These are phyloP conservation scores for Steinernema carpocapsae DNA, from an alignment of 2,888 invertebrate species.

Conservation along the genomic window DNA sequence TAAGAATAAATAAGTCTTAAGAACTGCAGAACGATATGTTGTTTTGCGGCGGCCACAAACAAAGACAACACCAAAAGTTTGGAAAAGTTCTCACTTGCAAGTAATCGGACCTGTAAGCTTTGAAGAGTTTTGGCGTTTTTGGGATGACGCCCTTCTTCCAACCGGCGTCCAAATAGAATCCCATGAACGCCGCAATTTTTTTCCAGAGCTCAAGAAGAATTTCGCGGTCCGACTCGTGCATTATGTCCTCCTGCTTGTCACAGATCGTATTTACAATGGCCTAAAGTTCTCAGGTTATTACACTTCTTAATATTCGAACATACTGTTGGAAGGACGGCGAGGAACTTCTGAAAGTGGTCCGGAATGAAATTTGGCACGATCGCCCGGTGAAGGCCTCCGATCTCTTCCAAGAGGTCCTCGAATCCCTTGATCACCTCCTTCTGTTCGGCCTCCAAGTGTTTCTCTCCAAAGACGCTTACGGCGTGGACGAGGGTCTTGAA, in stretches of 20 bases:
- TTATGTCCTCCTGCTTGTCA: slow-evolving; percentile 26
- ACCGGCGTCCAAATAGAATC: slow-evolving; percentile 15
- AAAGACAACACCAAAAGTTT: neutral
- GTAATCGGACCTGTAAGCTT: slow-evolving; percentile 32
- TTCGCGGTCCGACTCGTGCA: slow-evolving; percentile 27
- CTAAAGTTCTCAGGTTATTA: neutral
- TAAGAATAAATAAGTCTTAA: neutral
- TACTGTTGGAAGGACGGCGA: slow-evolving; percentile 16
- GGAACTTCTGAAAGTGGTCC: slow-evolving; percentile 29
- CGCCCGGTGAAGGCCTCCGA: slow-evolving; percentile 31
- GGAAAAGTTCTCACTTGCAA: slow-evolving; percentile 17
- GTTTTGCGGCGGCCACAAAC: neutral
- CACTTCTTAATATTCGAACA: no score
- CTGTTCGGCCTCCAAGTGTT: neutral
- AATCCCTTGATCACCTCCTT: slow-evolving; percentile 11
- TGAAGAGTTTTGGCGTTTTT: slow-evolving; percentile 31
- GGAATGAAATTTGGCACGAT: slow-evolving; percentile 29
- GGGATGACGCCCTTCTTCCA: slow-evolving; percentile 30
- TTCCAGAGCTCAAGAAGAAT: slow-evolving; percentile 21
- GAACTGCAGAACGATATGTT: neutral
- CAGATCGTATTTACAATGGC: slow-evolving; percentile 20
- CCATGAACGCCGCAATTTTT: slow-evolving; percentile 26
- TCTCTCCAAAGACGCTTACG: slow-evolving; percentile 26
- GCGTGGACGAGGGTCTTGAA: slow-evolving; percentile 24
- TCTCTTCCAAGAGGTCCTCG: slow-evolving; percentile 24